Evolutionary conservation across 2,888 invertebrate species (phyloP).

Genomic region (Cristatella mucedo): DNA sequence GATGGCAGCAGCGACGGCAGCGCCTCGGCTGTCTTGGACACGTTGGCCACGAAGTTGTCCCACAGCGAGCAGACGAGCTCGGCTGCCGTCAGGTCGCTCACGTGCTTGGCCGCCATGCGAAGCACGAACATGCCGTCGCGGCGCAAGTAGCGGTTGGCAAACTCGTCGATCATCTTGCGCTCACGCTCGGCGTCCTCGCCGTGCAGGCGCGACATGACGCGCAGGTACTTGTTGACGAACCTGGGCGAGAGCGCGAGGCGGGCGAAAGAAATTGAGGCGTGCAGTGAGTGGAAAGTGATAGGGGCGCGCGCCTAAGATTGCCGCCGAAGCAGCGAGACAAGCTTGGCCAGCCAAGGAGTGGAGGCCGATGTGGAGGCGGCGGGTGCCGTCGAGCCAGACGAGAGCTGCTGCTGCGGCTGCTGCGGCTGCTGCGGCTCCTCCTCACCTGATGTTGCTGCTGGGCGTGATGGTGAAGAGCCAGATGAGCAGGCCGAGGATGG

Average conservation of each 20-base stretch:
- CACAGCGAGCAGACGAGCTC: constrained; percentile 9
- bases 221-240: constrained; percentile 39
- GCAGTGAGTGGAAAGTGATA: no score
- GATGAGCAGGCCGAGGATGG: constrained; percentile 8
- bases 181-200: constrained; percentile 25
- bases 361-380: no score
- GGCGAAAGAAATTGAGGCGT: no score
- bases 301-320: no score
- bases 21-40: constrained; percentile 5
- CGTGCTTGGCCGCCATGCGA: constrained; percentile 5
- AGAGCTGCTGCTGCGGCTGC: no score
- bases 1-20: constrained; percentile 1
- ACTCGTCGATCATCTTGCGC: constrained; percentile 31
- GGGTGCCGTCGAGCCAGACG: no score
- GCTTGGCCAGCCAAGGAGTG: no score
- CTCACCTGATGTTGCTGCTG: constrained; percentile 22
- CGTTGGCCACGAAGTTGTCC: constrained; percentile 8
- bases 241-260: constrained; percentile 19
- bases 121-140: constrained; percentile 36
- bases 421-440: no score
- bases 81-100: constrained; percentile 6
- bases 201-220: constrained; percentile 38
- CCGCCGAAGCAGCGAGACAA: no score
- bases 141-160: constrained; percentile 31
- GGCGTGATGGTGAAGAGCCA: constrained; percentile 19